Evolutionary conservation across 2,797 vertebrate genomes (phyloP), one percentile per base, ranked within the genome.

Genomic region (Linurgus olivaceus): DNA sequence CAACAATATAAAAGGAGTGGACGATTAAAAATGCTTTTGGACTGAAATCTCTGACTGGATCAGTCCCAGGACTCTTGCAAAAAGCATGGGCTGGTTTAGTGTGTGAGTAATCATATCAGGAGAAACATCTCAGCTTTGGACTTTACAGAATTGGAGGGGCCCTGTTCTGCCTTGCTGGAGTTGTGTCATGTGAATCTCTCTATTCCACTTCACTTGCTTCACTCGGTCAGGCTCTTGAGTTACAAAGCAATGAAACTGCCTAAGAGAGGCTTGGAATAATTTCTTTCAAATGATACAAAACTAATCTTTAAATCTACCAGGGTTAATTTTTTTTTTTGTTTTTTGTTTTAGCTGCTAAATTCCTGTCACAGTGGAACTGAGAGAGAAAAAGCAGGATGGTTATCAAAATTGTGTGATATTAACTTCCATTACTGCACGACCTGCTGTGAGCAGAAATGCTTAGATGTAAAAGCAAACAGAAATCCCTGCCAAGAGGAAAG

Each of bases 401-500:
- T 93, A 86, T 94, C 86, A 81, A 83, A 93, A 94, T 45, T 94
- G 70, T 4, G 4, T 78, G 75, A 86, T 94, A 91, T 66, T 92
- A 91, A 83, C 88, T 92, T 86, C 54, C 47, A 94, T 91, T 97
- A 86, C 79, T 89, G 80, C 92, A 86, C 3, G 17, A 31, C 75
- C 89, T 81, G 68, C 87, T 92, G 94, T 72, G 87, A 92, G 54
- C 70, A 95, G 92, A 95, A 94, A 52, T 51, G 82, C 78, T 91
- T 80, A 88, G 85, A 92, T 86, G 62, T 75, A 92, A 91, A 95
- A 95, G 68, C 72, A 91, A 83, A 80, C 35, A 82, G 66, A 90
- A 92, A 88, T 93, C 65, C 58, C 65, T 92, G 94, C 86, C 70
- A 94, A 88, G 91, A 91, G 44, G 66, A 58, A 77, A 88, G 87